A percentile compares a stretch with the other conserved stretches of the same genome.
Conservation (phyloP, 2,113 vertebrate genomes). For the Dasyurus viverrinus region DNA sequence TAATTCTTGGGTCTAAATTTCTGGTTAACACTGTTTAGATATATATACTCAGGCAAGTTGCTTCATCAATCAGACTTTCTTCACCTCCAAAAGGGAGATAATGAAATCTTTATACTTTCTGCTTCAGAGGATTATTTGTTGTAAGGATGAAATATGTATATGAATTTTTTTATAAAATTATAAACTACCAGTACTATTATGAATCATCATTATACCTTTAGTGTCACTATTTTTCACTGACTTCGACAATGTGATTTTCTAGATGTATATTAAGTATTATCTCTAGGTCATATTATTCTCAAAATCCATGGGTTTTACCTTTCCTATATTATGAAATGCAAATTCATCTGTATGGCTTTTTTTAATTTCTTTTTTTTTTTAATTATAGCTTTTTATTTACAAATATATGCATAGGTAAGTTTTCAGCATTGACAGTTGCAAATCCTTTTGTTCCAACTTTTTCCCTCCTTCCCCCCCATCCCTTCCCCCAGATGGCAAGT, state of each 20-base stretch:
- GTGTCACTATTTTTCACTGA: background rate
- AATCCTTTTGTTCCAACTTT: too few relatives aligned
- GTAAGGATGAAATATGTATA: background rate
- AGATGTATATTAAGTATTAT: too few relatives aligned
- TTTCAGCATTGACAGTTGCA: too few relatives aligned
- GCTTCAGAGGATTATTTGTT: background rate
- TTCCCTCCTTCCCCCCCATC: too few relatives aligned
- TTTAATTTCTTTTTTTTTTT: too few relatives aligned
- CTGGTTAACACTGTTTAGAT: background rate
- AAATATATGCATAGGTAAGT: too few relatives aligned
- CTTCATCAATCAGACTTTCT: background rate
- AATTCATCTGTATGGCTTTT: background rate
- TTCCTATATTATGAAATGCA: background rate
- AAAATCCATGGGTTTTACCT: background rate
- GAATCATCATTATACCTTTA: too few relatives aligned
- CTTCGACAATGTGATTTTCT: too few relatives aligned
- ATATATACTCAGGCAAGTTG: background rate
- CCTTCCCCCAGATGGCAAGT: too few relatives aligned
- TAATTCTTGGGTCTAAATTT: background rate
- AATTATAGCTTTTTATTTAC: too few relatives aligned
- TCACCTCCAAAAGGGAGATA: background rate
- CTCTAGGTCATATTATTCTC: too few relatives aligned
- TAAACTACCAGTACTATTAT: background rate
- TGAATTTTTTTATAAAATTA: background rate
- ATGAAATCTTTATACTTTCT: background rate